These are phyloP conservation scores for Microctonus hyperodae DNA, from an alignment of 2,888 invertebrate genomes.

Conservation along the genomic window DNA sequence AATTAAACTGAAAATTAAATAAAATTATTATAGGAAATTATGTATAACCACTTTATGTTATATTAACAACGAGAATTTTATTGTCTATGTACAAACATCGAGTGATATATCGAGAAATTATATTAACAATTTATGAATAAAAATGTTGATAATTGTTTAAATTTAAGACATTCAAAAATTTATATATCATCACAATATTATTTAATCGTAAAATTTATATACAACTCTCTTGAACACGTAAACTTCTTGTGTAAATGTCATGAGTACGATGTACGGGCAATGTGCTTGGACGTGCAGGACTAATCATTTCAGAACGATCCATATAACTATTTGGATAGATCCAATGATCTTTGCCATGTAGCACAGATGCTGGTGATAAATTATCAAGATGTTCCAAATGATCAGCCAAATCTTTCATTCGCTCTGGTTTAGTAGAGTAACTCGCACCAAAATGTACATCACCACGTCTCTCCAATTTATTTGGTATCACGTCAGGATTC, in stretches of 20 bases:
- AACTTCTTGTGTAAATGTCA: slow-evolving; percentile 58
- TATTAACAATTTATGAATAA: slow-evolving; percentile 18
- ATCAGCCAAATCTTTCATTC: slow-evolving; percentile 45
- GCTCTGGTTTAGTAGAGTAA: slow-evolving; percentile 47
- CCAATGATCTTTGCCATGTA: slow-evolving; percentile 52
- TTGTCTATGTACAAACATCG: slow-evolving; percentile 55
- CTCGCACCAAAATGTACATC: slow-evolving; percentile 52
- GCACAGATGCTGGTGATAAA: slow-evolving; percentile 46
- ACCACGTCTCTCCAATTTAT: slow-evolving; percentile 48
- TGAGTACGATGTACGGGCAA: slow-evolving; percentile 56
- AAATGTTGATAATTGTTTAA: slow-evolving; percentile 5
- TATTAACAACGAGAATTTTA: slow-evolving; percentile 47
- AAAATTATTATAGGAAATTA: background rate
- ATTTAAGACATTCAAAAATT: background rate
- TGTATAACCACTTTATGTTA: slow-evolving; percentile 15
- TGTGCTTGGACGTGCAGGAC: slow-evolving; percentile 53
- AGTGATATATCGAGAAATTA: slow-evolving; percentile 17
- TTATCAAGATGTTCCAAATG: slow-evolving; percentile 46
- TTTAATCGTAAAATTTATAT: slow-evolving; percentile 47
- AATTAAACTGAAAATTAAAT: background rate
- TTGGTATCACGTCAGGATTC: slow-evolving; percentile 57
- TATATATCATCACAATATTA: background rate
- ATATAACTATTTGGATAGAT: slow-evolving; percentile 52
- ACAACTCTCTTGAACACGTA: slow-evolving; percentile 58
- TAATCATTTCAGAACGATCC: slow-evolving; percentile 48